Base-by-base conservation (phyloP, 2,113 vertebrate species). In the Semnornis frantzii region DNA sequence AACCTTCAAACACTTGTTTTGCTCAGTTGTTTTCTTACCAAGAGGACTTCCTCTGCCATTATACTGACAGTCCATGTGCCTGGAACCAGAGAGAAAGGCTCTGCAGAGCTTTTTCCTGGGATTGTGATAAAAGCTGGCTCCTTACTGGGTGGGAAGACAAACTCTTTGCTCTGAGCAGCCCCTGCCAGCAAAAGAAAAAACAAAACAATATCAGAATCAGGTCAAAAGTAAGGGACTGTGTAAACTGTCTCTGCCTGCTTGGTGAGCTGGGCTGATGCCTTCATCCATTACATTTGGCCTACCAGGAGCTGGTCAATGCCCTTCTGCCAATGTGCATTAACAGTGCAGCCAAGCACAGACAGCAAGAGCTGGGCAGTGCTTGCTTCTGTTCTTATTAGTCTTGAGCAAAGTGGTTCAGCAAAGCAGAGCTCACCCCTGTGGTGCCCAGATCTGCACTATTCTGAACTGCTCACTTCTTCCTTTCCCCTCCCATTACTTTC, bases 41-140 rank as follows among this genome's bases (percentile, higher is more conserved):
- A 96, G 18, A 99, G 98, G 55, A 99, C 95, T 37, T 98, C 98
- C 87, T 99, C 98, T 34, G 98, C 98, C 89, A 86, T 97, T 82
- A 99, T 97, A 85, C 96, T 98, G 96, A 98, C 94, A 65, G 98
- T 97, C 99, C 99, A 99, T 0, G 28, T 98, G 74, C 99, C 99
- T 69, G 98, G 97, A 42, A 64, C 89, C 93, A 99, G 92, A 10
- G 91, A 96, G 96, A 99, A 99, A 5, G 98, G 95, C 42, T 99
- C 98, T 73, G 97, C 93, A 54, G 98, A 98, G 85, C 97, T 98
- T 54, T 98, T 98, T 95, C 98, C 98, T 11, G 99, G 98, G 92
- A 99, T 94, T 2, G 98, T 99, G 85, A 99, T 93, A 95, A 99
- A 99, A 69, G 98, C 96, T 25, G 99, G 98, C 50, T 97, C 97